Evolutionary conservation across 1,140 invertebrate species (phyloP), one percentile per base, ranked within the genome.

Genomic region (Scaptomyza hsui): DNA sequence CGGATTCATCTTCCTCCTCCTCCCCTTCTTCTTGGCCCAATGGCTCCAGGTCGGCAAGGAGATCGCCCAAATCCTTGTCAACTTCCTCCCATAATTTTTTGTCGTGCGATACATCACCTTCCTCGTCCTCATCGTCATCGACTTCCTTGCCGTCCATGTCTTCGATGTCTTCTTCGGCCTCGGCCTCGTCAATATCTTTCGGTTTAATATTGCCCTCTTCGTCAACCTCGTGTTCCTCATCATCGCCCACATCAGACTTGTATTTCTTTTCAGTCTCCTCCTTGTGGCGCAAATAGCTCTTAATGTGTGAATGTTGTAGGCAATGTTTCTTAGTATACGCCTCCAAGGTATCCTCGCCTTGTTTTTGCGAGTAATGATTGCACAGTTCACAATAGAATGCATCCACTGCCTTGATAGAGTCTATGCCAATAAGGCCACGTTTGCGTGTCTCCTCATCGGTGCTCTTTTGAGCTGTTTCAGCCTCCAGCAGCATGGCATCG

Each of bases 351-450:
- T 92, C 92, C 62, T 95, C 94, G 19, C 94, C 94, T 63, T 92
- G 82, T 26, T 94, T 93, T 37, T 94, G 93, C 55, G 96, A 91
- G 90, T 95, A 96, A 76, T 94, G 93, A 74, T 94, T 94, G 90
- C 96, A 97, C 21, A 96, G 83, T 73, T 96, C 95, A 78, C 96
- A 96, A 90, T 93, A 94, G 83, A 93, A 93, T 16, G 93, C 95
- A 89, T 96, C 95, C 16, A 96, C 92, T 80, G 95, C 94, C 78
- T 95, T 95, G 18, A 96, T 94, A 72, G 94, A 94, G 74, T 96
- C 95, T 52, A 93, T 93, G n/a, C 96, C 96, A 62, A 96, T 94
- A 75, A 95, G 95, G 9, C 95, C 94, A 91, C 94, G 94, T 35
- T 94, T 94, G 76, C 95, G 95, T 51, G 71, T 93, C 53, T 93